These are phyloP conservation scores for Vandiemenella viatica DNA, from an alignment of 2,888 invertebrate genomes.

Conservation along the genomic window DNA sequence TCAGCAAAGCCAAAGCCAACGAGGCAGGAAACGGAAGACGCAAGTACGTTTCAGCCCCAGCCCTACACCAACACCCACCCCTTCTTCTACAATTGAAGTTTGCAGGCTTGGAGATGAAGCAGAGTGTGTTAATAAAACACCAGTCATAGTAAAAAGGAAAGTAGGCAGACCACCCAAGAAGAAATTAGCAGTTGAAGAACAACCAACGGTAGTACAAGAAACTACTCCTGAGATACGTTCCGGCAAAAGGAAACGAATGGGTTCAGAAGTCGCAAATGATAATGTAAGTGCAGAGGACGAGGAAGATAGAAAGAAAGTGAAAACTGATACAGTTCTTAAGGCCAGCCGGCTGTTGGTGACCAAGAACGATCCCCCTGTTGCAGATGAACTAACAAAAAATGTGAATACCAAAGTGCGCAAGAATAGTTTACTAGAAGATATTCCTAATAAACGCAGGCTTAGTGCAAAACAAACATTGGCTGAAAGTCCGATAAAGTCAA, in stretches of 20 bases:
- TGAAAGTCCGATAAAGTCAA: not conserved
- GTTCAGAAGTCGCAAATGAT: not conserved
- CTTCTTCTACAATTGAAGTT: slow-evolving; percentile 4
- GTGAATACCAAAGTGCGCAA: not conserved
- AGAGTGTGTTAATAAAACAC: slow-evolving; percentile 14
- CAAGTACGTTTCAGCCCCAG: slow-evolving; percentile 12
- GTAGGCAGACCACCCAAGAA: slow-evolving; percentile 1
- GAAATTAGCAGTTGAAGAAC: not conserved
- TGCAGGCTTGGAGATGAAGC: slow-evolving; percentile 15
- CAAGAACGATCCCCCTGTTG: not conserved
- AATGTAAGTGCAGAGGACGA: not conserved
- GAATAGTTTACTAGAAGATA: not conserved
- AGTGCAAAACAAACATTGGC: not conserved
- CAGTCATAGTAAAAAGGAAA: slow-evolving; percentile 9
- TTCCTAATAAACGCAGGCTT: not conserved
- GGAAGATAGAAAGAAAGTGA: slow-evolving; percentile 6
- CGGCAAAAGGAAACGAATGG: slow-evolving; percentile 6
- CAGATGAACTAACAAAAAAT: not conserved
- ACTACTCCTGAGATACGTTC: slow-evolving; percentile 1
- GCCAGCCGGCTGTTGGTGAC: not conserved
- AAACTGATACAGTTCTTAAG: not conserved
- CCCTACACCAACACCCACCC: not conserved
- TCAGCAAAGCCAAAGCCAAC: not conserved
- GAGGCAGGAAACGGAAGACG: slow-evolving; percentile 3
- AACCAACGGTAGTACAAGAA: not conserved